Evolutionary conservation across 2,113 vertebrate species (phyloP).

Genomic region (Lipophrys pholis): DNA sequence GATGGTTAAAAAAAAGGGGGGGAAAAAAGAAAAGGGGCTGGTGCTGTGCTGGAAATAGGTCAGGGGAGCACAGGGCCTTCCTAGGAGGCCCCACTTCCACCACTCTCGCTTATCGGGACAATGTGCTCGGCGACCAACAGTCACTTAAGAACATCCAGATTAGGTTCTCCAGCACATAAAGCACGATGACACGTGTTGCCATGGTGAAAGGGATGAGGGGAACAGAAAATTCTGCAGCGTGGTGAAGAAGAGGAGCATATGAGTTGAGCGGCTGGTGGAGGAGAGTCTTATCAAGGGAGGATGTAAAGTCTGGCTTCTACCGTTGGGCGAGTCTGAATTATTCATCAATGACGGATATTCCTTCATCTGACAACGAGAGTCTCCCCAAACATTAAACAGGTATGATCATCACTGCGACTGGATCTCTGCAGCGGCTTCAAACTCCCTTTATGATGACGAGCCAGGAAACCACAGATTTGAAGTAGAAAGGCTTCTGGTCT

Average conservation of each 20-base stretch:
- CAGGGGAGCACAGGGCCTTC: constrained; percentile 68
- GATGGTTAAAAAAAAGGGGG: constrained; percentile 4
- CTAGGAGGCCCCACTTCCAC: constrained; percentile 57
- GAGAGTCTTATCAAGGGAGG: constrained; percentile 48
- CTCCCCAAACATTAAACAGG: constrained; percentile 35
- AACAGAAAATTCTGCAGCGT: constrained; percentile 61
- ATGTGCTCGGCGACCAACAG: constrained; percentile 67
- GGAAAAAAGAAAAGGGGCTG: constrained; percentile 38
- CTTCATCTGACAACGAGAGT: constrained; percentile 36
- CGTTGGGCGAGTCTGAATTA: constrained; percentile 57
- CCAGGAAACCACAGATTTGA: constrained; percentile 14
- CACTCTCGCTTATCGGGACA: constrained; percentile 26
- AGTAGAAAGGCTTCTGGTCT: constrained; percentile 8
- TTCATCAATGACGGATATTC: constrained; percentile 51
- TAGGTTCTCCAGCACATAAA: constrained; percentile 66
- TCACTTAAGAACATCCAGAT: constrained; percentile 72
- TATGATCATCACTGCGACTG: constrained; percentile 12
- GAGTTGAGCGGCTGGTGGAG: constrained; percentile 32
- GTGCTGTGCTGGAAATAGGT: constrained; percentile 77
- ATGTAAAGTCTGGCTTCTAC: constrained; percentile 45
- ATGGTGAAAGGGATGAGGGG: constrained; percentile 71
- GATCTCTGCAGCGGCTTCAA: constrained; percentile 11
- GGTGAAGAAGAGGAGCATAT: constrained; percentile 19
- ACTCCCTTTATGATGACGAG: constrained; percentile 34
- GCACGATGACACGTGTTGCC: constrained; percentile 70